A percentile compares a stretch with the other conserved stretches of the same genome.
These are phyloP conservation scores for Mionectes olivaceus DNA, from an alignment of 2,797 vertebrate species.

Conservation along the genomic window DNA sequence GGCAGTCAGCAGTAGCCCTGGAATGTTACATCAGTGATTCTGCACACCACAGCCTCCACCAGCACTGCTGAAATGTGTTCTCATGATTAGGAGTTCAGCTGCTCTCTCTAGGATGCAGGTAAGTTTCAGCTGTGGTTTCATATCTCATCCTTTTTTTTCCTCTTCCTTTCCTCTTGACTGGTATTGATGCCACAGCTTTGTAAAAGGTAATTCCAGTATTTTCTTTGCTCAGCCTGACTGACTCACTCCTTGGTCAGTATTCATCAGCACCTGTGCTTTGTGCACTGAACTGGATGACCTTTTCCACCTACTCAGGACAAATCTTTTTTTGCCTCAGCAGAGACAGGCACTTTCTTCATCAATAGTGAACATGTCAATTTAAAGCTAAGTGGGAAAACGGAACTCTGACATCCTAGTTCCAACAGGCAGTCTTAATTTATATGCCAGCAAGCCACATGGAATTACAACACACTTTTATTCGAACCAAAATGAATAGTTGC, in stretches of 20 bases:
- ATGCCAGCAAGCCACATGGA: background rate
- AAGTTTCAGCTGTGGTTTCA: background rate
- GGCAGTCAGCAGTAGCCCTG: background rate
- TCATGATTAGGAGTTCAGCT: background rate
- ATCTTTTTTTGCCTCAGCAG: background rate
- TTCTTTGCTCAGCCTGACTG: slow-evolving; percentile 11
- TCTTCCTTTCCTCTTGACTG: background rate
- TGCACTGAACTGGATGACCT: slow-evolving; percentile 31
- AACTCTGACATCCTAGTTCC: background rate
- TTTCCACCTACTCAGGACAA: slow-evolving; percentile 25
- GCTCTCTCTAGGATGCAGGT: background rate
- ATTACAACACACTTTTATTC: slow-evolving; percentile 16
- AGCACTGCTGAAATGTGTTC: background rate
- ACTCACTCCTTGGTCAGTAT: background rate
- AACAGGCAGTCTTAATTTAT: slow-evolving; percentile 35
- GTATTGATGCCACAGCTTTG: background rate
- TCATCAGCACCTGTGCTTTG: background rate
- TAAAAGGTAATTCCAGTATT: slow-evolving; percentile 14
- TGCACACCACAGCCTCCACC: accelerated
- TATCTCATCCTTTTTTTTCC: background rate
- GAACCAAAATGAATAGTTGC: slow-evolving; percentile 42
- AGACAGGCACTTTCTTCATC: background rate
- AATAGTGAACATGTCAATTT: slow-evolving; percentile 21
- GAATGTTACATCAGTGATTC: background rate
- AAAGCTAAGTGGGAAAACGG: slow-evolving; percentile 17